Evolutionary conservation across 2,888 invertebrate species (phyloP).

Genomic region (Caenorhabditis imperialis): DNA sequence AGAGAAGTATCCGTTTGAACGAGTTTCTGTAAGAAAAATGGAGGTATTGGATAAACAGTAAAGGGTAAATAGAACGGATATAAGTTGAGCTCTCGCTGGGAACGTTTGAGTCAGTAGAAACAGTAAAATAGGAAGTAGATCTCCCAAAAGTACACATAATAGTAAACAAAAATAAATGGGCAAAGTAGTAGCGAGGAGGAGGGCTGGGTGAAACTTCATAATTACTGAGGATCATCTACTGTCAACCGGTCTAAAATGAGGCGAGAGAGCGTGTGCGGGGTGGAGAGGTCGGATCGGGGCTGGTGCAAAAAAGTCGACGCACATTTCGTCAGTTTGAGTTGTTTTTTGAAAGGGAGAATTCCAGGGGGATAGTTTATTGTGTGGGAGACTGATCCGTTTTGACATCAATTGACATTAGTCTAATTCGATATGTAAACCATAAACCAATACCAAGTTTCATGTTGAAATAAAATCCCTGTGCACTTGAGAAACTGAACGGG

Average conservation of each 20-base stretch:
- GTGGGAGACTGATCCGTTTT: no score
- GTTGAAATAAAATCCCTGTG: no score
- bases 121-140: conserved; percentile 6
- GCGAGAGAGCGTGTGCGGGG: conserved; percentile 26
- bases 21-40: conserved; percentile 50
- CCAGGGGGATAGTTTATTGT: no score
- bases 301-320: conserved; percentile 44
- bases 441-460: no score
- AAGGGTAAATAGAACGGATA: no score
- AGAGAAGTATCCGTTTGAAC: conserved; percentile 60
- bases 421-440: no score
- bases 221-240: conserved; percentile 61
- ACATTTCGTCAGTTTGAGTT: conserved; percentile 53
- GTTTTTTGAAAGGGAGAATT: conserved; percentile 49
- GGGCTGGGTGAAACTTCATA: conserved; percentile 54
- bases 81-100: no score
- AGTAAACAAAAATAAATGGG: conserved; percentile 54
- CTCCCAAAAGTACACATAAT: conserved; percentile 16
- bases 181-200: conserved; percentile 16
- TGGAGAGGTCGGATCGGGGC: neutral
- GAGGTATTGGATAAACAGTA: conserved; percentile 36
- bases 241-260: conserved; percentile 57
- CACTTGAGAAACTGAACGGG: no score
- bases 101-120: conserved; percentile 8
- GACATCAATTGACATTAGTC: no score